A percentile compares a stretch with the other conserved stretches of the same genome.
Conservation (phyloP, 2,113 vertebrate genomes). For the Prietella phreatophila region DNA sequence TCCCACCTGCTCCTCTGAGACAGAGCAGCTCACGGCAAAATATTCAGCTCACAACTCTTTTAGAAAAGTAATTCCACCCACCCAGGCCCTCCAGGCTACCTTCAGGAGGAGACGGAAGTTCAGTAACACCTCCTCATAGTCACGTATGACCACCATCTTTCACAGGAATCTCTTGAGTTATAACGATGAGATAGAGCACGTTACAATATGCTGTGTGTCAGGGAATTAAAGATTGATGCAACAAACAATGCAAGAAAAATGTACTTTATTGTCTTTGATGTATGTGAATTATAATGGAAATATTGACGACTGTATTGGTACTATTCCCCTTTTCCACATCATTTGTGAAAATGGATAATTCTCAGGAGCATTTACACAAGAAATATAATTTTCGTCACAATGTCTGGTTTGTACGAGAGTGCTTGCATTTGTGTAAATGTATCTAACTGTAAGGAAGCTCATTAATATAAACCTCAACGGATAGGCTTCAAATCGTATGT, state of each 20-base stretch:
- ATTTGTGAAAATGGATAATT: neutral
- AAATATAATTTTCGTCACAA: neutral
- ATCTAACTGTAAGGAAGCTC: neutral
- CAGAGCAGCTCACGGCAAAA: conserved; percentile 45
- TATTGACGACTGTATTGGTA: neutral
- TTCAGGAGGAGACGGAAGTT: conserved; percentile 32
- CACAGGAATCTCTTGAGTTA: neutral
- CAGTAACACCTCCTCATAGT: conserved; percentile 36
- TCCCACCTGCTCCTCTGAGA: conserved; percentile 31
- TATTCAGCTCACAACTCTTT: conserved; percentile 30
- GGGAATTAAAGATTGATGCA: neutral
- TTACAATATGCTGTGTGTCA: conserved; percentile 26
- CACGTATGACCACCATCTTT: conserved; percentile 32
- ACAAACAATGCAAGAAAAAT: neutral
- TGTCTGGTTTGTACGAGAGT: neutral
- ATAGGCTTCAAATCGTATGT: neutral
- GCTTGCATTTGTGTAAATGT: neutral
- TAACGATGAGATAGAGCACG: neutral
- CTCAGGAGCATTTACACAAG: neutral
- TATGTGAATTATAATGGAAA: neutral
- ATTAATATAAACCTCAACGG: neutral
- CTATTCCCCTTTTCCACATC: neutral
- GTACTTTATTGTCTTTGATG: neutral
- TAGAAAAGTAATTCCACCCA: conserved; percentile 32
- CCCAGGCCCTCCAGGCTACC: conserved; percentile 35